Evolutionary conservation across 2,888 invertebrate species (phyloP), one percentile per base, ranked within the genome.

Genomic region (Chrysotoxum bicinctum): DNA sequence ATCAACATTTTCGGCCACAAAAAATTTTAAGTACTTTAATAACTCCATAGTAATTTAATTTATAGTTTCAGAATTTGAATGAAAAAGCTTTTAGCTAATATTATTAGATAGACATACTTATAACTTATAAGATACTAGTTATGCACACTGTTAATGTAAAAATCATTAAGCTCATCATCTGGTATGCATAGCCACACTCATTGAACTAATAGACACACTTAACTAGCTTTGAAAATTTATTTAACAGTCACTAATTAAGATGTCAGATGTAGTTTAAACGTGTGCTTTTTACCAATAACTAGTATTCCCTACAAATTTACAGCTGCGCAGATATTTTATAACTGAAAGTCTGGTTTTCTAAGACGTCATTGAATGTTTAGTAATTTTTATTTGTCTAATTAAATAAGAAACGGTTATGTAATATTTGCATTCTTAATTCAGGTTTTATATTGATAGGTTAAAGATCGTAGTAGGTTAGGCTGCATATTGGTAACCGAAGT

Each of bases 241-340:
- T 32, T 32, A 32, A 32, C 1, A 54, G 16, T 54, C 8, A 32
- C 16, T 52, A 32, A 54, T 54, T 54, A 54, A 54, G 30, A 54
- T 54, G 54, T 30, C 54, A 54, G 54, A 10, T 32, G 54, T 54
- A 54, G 54, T 30, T 54, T 54, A 16, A 16, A 16, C 30, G 54
- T 54, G 30, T 54, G 54, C 30, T 16, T 54, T 54, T 54, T 54
- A 54, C 30, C 5, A 54, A 54, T 54, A 7, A 54, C 6, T 54
- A 10, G 54, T 54, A 54, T 54, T 54, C 54, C 30, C 30, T 32
- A 54, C 54, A 54, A 30, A 16, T 54, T 16, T 54, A 54, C 54
- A 54, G 54, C 16, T 54, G 54, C 54, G 54, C 54, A 54, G 54
- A 30, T 54, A 54, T 30, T 32, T 54, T 32, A 54, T 54, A 54